These are phyloP conservation scores for Eugnorisma glareosa DNA, from an alignment of 2,888 invertebrate genomes.

Conservation along the genomic window DNA sequence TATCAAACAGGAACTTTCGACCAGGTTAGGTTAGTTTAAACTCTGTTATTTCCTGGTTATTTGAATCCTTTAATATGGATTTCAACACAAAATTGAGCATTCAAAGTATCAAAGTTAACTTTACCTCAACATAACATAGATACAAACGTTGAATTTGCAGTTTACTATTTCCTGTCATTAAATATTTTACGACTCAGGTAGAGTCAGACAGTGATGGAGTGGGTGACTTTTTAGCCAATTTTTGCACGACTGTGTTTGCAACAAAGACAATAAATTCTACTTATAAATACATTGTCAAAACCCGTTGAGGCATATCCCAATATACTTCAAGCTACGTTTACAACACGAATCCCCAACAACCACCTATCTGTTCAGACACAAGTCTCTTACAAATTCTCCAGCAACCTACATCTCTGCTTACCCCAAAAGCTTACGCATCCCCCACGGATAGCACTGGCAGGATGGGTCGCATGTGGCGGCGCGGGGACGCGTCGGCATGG, in stretches of 20 bases:
- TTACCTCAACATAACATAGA: not conserved
- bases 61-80: not conserved
- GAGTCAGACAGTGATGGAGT: not conserved
- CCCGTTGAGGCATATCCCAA: no score
- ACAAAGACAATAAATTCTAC: not conserved
- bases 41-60: not conserved
- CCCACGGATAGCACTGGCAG: slow-evolving; percentile 47
- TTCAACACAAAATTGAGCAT: not conserved
- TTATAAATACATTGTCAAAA: not conserved
- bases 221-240: not conserved
- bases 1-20: not conserved
- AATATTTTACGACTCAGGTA: slow-evolving; percentile 11
- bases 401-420: slow-evolving; percentile 24
- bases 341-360: not conserved
- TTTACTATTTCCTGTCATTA: slow-evolving; percentile 7
- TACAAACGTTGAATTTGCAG: not conserved
- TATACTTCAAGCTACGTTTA: not conserved
- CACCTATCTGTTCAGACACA: not conserved
- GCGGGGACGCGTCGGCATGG: slow-evolving; percentile 61
- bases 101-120: not conserved
- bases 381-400: not conserved
- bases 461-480: slow-evolving; percentile 54
- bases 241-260: slow-evolving; percentile 7
- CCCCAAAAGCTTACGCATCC: slow-evolving; percentile 37
- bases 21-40: not conserved